Base-by-base conservation (phyloP, 2,113 vertebrate species). In the Glaucomys volans region DNA sequence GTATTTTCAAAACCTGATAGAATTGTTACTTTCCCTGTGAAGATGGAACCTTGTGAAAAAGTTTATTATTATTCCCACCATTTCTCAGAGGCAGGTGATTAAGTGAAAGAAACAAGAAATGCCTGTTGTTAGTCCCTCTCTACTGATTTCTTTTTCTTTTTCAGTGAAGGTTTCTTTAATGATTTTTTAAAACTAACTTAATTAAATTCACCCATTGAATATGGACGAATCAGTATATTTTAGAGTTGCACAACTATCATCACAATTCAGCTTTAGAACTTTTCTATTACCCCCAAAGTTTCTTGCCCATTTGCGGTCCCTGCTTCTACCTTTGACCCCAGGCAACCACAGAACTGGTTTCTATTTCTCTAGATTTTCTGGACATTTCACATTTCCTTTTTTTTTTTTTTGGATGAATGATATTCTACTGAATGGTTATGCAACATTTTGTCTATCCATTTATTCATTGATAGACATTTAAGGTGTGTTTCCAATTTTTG, bases 1-100 rank as follows among this genome's bases (percentile, higher is more conserved):
- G 42, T 91, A 57, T 93, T 97, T 96, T 97, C 57, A 80, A 92
- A 93, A 22, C 42, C 35, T 87, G 17, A 14, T 75, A 69, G 12
- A 84, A 74, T 92, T 37, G 1, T 90, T 80, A 76, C 32, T 90
- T 84, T 42, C 26, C 28, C 54, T 87, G 40, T 80, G 84, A 84
- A 66, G 37, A 90, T 87, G 84, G 11, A 87, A 87, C 42, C 30
- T 80, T 75, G 42, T 80, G 50, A 90, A 87, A 87, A 90, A 79
- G 42, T n/a, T 89, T 91, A 84, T 83, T 82, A 54, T 75, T 94
- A 52, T 90, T 92, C 35, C 22, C 37, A 20, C 20, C 24, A 66
- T 90, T 95, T 94, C 75, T 92, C 67, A 54, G 64, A 95, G 52
- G 30, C 80, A 74, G 35, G 69, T 92, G 44, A 74, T 37, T 94